Conservation (phyloP, 1,140 invertebrate species). For the Trinorchestia longiramus region DNA sequence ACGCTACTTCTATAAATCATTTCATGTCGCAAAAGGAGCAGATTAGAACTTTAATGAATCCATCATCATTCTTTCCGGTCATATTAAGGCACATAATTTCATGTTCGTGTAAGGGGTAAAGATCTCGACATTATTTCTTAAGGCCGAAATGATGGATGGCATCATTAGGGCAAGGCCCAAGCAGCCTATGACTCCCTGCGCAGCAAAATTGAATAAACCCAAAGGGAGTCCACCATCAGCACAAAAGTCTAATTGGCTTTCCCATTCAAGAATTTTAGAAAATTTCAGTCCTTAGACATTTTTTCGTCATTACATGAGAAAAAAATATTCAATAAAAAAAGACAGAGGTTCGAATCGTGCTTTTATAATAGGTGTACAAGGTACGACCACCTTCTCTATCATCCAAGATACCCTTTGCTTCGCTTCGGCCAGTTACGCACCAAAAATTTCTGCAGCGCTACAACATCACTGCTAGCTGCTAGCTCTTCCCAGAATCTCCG, state of each 20-base stretch:
- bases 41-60: neutral
- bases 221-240: neutral
- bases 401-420: no score
- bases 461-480: neutral
- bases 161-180: neutral
- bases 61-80: conserved; percentile 6
- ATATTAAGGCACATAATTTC: neutral
- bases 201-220: neutral
- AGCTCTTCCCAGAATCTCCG: no score
- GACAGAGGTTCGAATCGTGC: neutral
- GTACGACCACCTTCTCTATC: no score
- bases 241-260: neutral
- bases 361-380: no score
- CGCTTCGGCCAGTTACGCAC: no score
- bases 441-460: neutral
- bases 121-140: neutral
- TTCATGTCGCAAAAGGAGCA: neutral
- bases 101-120: conserved; percentile 7
- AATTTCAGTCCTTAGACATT: neutral
- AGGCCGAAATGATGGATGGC: neutral
- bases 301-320: neutral
- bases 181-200: neutral
- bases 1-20: neutral
- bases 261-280: neutral
- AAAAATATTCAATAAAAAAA: neutral